Percentiles rank a stretch among this genome's conserved stretches.
phyloP scores from a whole-genome alignment of 2,797 vertebrate species.

The Gobionotothen gibberifrons region DNA sequence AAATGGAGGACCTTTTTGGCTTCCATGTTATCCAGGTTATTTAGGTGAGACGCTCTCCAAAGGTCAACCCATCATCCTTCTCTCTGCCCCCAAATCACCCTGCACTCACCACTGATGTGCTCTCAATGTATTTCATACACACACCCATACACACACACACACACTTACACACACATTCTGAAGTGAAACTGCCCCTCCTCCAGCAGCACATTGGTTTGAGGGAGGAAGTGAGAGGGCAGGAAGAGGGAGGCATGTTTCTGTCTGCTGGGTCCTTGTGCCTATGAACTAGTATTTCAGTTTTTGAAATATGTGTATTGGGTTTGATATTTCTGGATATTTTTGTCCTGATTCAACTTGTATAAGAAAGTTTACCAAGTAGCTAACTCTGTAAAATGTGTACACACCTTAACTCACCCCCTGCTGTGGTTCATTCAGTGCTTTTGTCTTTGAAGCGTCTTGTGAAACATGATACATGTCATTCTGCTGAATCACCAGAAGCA shows the following conservation, averaged over 20 bases:
- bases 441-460: not conserved
- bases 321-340: not conserved
- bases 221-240: constrained; percentile 54
- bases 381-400: not conserved
- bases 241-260: constrained; percentile 22
- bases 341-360: not conserved
- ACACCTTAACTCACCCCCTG: too few relatives aligned
- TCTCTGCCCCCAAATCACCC: constrained; percentile 54
- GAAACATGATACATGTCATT: not conserved
- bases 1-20: constrained; percentile 77
- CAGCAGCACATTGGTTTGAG: constrained; percentile 50
- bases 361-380: not conserved
- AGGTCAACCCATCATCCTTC: constrained; percentile 80
- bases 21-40: constrained; percentile 74
- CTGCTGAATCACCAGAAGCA: not conserved
- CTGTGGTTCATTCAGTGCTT: not conserved
- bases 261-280: constrained; percentile 67
- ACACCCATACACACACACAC: constrained; percentile 8
- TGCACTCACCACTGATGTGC: constrained; percentile 22
- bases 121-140: constrained; percentile 24
- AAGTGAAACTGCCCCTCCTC: constrained; percentile 54
- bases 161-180: constrained; percentile 27
- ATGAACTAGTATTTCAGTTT: not conserved
- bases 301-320: not conserved
- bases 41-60: constrained; percentile 50